Base-by-base conservation (phyloP, 2,113 vertebrate species). In the Neopipo cinnamomea region DNA sequence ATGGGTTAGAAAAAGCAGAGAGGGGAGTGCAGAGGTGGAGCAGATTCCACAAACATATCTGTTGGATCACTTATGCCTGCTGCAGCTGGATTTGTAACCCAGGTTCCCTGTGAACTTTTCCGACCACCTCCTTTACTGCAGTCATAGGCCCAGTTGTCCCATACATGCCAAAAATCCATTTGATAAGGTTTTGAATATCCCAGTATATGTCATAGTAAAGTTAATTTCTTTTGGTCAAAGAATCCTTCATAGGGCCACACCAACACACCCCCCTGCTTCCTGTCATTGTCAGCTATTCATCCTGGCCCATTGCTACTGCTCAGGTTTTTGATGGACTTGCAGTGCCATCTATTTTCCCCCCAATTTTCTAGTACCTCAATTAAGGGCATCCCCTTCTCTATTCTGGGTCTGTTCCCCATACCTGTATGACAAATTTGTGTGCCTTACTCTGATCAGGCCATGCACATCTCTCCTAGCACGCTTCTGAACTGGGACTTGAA, bases 91-190 rank as follows among this genome's bases (percentile, higher is more conserved):
- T 8, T 22, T 3, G 0, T 59, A 59, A 52, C 24, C 28, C 1
- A 2, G 11, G 24, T 35, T n/a, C 67, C 52, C 52, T 61, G 33
- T 44, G 42, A 44, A 72, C 49, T 61, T 55, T 61, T 73, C 52
- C 1, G 0, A 41, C n/a, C 37, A 19, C 52, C 37, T 59, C 56
- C 50, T 49, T 71, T 63, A 24, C 58, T 24, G 52, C 1, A 0
- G 11, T 46, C 28, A 13, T 19, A n/a, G n/a, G 25, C 33, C 20
- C 22, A 59, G 0, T 72, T 39, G 33, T 73, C 39, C 67, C n/a
- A 27, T 22, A 53, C 12, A 13, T 47, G 59, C 4, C 28, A 78
- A 56, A 72, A 78, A 58, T 65, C 19, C 23, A 8, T 44, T 71
- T 58, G 35, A 44, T 33, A 77, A 37, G 35, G 22, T 33, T 44